A percentile compares a stretch with the other conserved stretches of the same genome.
Evolutionary conservation across 2,797 vertebrate species (phyloP).

Genomic region (Rhinoraja longicauda): DNA sequence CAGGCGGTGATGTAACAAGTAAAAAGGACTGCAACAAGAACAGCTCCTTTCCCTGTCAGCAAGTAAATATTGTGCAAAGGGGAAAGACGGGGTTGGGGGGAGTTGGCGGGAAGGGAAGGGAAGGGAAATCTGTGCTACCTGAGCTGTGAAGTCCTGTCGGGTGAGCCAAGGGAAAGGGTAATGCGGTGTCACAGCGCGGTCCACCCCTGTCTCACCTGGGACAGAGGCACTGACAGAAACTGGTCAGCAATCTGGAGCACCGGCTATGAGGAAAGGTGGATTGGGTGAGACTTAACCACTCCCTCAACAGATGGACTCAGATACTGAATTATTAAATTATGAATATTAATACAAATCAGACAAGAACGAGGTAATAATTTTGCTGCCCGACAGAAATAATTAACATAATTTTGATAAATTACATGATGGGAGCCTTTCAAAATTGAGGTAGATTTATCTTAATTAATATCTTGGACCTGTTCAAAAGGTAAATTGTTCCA

Average conservation of each 20-base stretch:
- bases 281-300: conserved; percentile 51
- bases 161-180: no score
- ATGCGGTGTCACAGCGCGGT: neutral
- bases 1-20: conserved; percentile 44
- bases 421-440: conserved; percentile 96
- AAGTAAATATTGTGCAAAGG: neutral
- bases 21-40: neutral
- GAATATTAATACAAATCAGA: conserved; percentile 98
- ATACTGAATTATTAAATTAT: conserved; percentile 95
- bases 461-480: conserved; percentile 99
- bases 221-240: neutral
- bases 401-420: conserved; percentile 99
- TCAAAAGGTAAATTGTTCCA: conserved; percentile 91
- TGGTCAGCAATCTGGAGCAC: conserved; percentile 42
- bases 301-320: conserved; percentile 75
- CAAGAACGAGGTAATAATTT: conserved; percentile 99
- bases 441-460: conserved; percentile 99
- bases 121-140: neutral
- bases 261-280: conserved; percentile 53
- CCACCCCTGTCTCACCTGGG: neutral
- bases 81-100: neutral
- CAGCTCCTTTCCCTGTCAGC: neutral
- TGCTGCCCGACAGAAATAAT: conserved; percentile 99
- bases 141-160: neutral
- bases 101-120: neutral